phyloP scores from a whole-genome alignment of 2,888 invertebrate species.

The Lutraria lutraria region DNA sequence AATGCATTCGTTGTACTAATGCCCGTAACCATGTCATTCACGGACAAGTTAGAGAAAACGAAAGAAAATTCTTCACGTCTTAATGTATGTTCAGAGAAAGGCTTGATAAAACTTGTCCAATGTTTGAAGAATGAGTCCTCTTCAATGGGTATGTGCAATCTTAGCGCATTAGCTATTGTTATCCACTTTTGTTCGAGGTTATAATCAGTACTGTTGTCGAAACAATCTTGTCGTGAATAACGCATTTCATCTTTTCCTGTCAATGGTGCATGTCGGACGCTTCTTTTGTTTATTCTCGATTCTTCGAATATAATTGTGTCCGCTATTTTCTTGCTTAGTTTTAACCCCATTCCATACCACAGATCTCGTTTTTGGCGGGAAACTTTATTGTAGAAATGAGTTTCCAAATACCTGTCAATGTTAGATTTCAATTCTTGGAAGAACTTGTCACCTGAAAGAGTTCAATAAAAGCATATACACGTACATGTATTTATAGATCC shows the following conservation, averaged over 20 bases:
- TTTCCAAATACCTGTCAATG: background rate
- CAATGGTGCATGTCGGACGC: no score
- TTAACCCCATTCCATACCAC: background rate
- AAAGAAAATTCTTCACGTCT: background rate
- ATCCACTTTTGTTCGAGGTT: background rate
- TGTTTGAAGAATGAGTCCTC: background rate
- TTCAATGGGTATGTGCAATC: background rate
- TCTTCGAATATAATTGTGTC: background rate
- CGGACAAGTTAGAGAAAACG: no score
- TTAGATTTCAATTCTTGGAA: background rate
- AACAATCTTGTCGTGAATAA: background rate
- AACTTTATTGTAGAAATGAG: background rate
- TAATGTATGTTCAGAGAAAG: background rate
- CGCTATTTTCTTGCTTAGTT: background rate
- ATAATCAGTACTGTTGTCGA: background rate
- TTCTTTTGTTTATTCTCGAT: constrained; percentile 21
- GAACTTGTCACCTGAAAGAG: background rate
- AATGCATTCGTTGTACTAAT: background rate
- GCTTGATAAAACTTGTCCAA: background rate
- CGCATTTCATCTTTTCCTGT: background rate
- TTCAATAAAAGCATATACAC: background rate
- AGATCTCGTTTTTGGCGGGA: background rate
- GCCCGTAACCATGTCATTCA: background rate
- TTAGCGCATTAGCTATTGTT: background rate
- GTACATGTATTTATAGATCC: background rate